Evolutionary conservation across 2,113 vertebrate genomes (phyloP).

Genomic region (Dinomys branickii): DNA sequence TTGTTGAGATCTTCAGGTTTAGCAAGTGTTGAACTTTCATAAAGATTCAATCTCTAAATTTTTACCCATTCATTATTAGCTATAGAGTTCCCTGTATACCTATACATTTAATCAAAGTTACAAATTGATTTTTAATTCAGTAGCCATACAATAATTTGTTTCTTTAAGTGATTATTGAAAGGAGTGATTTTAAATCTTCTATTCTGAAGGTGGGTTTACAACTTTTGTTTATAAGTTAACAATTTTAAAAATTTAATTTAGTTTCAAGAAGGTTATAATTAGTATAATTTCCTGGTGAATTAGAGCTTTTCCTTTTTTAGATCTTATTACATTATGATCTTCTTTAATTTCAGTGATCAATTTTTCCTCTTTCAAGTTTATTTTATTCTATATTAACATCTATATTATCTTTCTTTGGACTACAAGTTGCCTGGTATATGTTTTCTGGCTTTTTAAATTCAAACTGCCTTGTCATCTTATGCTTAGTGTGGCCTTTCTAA

Average conservation of each 20-base stretch:
- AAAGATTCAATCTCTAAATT: neutral
- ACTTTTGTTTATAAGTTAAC: neutral
- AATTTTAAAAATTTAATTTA: neutral
- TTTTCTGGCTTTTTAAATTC: neutral
- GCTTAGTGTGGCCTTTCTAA: neutral
- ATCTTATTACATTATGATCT: neutral
- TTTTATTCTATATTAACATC: neutral
- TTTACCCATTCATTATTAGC: neutral
- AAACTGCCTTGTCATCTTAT: neutral
- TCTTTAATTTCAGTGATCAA: neutral
- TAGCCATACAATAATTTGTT: neutral
- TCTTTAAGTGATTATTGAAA: neutral
- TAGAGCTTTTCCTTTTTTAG: neutral
- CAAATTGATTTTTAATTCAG: neutral
- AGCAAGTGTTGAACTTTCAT: neutral
- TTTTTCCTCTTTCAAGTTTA: neutral
- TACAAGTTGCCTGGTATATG: neutral
- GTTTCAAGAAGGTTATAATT: neutral
- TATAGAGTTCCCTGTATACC: neutral
- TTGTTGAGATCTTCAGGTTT: neutral
- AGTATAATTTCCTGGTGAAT: neutral
- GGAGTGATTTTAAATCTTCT: neutral
- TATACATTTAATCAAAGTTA: neutral
- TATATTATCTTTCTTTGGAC: neutral
- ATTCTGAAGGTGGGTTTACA: neutral